Base-by-base conservation (phyloP, 2,797 vertebrate species). In the Protonibea diacanthus region DNA sequence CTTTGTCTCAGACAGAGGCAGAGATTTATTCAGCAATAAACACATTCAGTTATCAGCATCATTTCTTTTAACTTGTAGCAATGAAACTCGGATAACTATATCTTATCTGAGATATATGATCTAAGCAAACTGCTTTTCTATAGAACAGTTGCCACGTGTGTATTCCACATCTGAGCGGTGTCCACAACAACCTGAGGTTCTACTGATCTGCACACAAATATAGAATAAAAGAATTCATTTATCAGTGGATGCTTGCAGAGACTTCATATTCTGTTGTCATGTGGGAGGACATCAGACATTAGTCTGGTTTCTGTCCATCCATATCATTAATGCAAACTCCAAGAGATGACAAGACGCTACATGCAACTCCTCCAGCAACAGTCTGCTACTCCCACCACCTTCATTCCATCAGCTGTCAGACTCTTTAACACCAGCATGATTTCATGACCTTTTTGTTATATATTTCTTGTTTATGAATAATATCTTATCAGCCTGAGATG, bases 241-340 rank as follows among this genome's bases (percentile, higher is more conserved):
- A 44, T 57, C 23, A 47, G 57, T 61, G 40, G 57, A 15, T 38
- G 40, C 0, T 23, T 49, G 45, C 62, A 52, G 47, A 61, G 47
- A 55, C n/a, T 51, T 45, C 56, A 60, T 49, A 55, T 65, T 52
- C 53, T 45, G 45, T 20, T 38, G 23, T 38, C 49, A 25, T 45
- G 68, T 40, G 14, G 44, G 58, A 44, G 33, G 23, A 69, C 51
- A 21, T 61, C 33, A 38, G 33, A 9, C 33, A 9, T 38, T 2
- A 38, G 33, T 2, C 33, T 9, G 18, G 52, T 21, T 44, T 47
- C 27, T 29, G 13, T 72, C 40, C 21, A 1, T 51, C 1, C 5
- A 3, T 17, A 18, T 40, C 20, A 15, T 20, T 33, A 56, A 65
- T 44, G 23, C 21, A 57, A 53, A 13, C 40, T 21, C 18, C 8